A percentile compares a stretch with the other conserved stretches of the same genome.
These are phyloP conservation scores for Biston betularia DNA, from an alignment of 2,888 invertebrate genomes.

Conservation along the genomic window DNA sequence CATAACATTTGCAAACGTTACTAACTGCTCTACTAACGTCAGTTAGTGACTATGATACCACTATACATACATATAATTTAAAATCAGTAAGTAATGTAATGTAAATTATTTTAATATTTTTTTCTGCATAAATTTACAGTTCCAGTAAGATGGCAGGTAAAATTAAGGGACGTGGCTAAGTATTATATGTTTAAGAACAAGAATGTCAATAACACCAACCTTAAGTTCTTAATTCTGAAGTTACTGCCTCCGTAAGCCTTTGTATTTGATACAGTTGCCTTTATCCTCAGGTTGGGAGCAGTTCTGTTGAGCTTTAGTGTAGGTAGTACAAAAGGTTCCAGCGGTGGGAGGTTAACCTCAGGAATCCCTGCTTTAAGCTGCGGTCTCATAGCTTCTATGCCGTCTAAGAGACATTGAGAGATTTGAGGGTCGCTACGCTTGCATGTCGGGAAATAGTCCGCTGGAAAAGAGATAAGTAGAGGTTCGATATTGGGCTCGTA, in stretches of 20 bases:
- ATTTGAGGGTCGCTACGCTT: slow-evolving; percentile 57
- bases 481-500: not conserved
- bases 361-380: slow-evolving; percentile 53
- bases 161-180: not conserved
- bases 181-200: not conserved
- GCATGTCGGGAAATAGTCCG: slow-evolving; percentile 60
- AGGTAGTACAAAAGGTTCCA: slow-evolving; percentile 89
- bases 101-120: no score
- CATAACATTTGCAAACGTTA: no score
- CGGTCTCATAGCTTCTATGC: slow-evolving; percentile 82
- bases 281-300: slow-evolving; percentile 89
- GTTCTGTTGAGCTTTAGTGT: slow-evolving; percentile 89
- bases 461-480: slow-evolving; percentile 40
- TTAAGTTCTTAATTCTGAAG: slow-evolving; percentile 88
- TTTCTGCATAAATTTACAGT: no score
- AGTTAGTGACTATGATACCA: no score
- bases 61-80: no score
- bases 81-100: no score
- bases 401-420: slow-evolving; percentile 59
- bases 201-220: slow-evolving; percentile 74
- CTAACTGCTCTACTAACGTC: no score
- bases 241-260: slow-evolving; percentile 88
- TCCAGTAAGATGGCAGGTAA: no score
- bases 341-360: slow-evolving; percentile 54
- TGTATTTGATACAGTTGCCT: slow-evolving; percentile 88